Evolutionary conservation across 2,113 vertebrate species (phyloP), one percentile per base, ranked within the genome.

Genomic region (Amphilophus citrinellus): DNA sequence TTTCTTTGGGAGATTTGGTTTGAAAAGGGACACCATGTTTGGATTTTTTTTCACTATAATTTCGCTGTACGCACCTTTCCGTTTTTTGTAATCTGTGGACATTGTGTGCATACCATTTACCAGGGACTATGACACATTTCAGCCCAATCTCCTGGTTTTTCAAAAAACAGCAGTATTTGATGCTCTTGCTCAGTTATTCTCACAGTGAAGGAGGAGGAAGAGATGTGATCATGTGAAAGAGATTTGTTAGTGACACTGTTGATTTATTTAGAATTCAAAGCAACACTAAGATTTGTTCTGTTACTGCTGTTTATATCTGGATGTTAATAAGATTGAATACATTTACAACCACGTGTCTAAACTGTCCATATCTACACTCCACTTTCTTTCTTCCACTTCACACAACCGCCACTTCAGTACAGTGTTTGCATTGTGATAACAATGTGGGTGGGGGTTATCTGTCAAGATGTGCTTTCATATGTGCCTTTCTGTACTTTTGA

Each of bases 401-500:
- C 42, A 32, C 9, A 71, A 44, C 39, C 3, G 53, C 15, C 22
- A 77, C 61, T 61, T 73, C 37, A 77, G 47, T 13, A 18, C 61
- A 35, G 44, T 30, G 44, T 61, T 75, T 71, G 39, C 80, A 76
- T 76, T 62, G 18, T 60, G 62, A 76, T 39, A 17, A 59, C 60
- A 58, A 59, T 2, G 20, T 39, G 22, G 61, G 44, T 62, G 60
- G 62, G 47, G 53, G 66, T 79, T 71, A 57, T 83, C 61, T 83
- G 56, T 82, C 73, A 84, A 76, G 63, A 1, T 56, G 18, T 57
- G 77, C 79, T 53, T 37, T 57, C 71, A 35, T 32, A 60, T 22
- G 30, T 10, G 30, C 8, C 58, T 73, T 85, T 61, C 47, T 84
- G 11, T 87, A 47, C 20, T 71, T 90, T 11, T 78, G 60, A 73